Evolutionary conservation across 1,140 invertebrate species (phyloP).

Genomic region (Macrobrachium nipponense): DNA sequence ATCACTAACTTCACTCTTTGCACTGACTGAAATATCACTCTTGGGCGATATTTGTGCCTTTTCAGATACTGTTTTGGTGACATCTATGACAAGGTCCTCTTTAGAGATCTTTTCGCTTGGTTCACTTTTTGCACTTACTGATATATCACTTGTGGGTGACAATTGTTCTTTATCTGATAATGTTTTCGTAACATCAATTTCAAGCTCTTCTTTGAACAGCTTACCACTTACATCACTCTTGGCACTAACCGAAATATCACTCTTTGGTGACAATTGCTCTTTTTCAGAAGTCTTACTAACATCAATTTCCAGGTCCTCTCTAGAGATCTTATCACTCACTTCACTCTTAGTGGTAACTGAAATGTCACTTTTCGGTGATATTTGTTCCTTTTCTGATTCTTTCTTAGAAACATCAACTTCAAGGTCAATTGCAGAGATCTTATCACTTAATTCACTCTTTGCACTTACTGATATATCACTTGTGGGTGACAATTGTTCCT

Average conservation of each 20-base stretch:
- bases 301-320: slow-evolving; percentile 66
- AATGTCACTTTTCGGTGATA: slow-evolving; percentile 23
- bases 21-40: slow-evolving; percentile 14
- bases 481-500: slow-evolving; percentile 61
- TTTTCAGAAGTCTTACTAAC: slow-evolving; percentile 54
- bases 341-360: slow-evolving; percentile 31
- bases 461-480: slow-evolving; percentile 41
- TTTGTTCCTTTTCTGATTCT: slow-evolving; percentile 56
- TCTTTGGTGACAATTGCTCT: slow-evolving; percentile 36
- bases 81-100: slow-evolving; percentile 2
- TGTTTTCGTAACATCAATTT: slow-evolving; percentile 49
- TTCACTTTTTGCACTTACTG: slow-evolving; percentile 59
- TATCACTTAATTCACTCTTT: slow-evolving; percentile 59
- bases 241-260: slow-evolving; percentile 31
- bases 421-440: neutral
- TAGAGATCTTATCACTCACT: slow-evolving; percentile 27
- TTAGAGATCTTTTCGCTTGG: slow-evolving; percentile 31
- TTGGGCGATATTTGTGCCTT: too few relatives aligned
- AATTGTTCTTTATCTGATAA: slow-evolving; percentile 59
- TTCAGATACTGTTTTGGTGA: too few relatives aligned
- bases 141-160: slow-evolving; percentile 56
- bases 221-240: slow-evolving; percentile 17
- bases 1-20: slow-evolving; percentile 18
- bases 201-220: slow-evolving; percentile 15
- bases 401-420: neutral